A percentile compares a stretch with the other conserved stretches of the same genome.
These are phyloP conservation scores for Dicrurus megarhynchus DNA, from an alignment of 2,113 vertebrate genomes.

Conservation along the genomic window DNA sequence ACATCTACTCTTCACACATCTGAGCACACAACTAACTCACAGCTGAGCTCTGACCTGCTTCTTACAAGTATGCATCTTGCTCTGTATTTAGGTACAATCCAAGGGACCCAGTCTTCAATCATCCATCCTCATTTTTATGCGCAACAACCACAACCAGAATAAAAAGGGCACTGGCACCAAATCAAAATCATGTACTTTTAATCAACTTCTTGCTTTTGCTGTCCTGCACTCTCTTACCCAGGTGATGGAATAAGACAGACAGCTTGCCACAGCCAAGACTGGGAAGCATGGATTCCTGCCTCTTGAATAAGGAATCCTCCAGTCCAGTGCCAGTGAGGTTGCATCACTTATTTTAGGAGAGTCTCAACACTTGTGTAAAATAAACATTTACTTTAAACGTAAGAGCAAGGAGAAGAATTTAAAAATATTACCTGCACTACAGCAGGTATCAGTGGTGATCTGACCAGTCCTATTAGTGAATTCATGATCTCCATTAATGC, in stretches of 20 bases:
- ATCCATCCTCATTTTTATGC: not conserved
- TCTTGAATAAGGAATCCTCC: not conserved
- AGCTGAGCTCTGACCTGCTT: not conserved
- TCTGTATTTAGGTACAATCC: not conserved
- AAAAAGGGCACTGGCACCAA: not conserved
- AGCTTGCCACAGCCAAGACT: not conserved
- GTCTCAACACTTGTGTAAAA: not conserved
- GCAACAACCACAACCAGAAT: not conserved
- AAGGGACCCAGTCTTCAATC: not conserved
- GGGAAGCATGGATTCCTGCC: not conserved
- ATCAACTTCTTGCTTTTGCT: not conserved
- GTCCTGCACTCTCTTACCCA: not conserved
- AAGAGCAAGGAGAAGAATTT: not conserved
- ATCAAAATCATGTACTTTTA: not conserved
- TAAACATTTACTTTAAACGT: not conserved
- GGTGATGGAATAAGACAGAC: not conserved
- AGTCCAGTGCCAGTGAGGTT: not conserved
- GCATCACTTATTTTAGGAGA: not conserved
- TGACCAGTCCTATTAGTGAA: conserved; percentile 84
- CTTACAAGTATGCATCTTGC: not conserved
- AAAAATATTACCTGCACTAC: conserved; percentile 80
- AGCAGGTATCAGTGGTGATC: conserved; percentile 79
- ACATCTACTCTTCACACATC: not conserved
- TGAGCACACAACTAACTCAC: not conserved
- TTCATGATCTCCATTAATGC: conserved; percentile 87